Base-by-base conservation (phyloP, 2,888 invertebrate genomes). In the Labia minor region DNA sequence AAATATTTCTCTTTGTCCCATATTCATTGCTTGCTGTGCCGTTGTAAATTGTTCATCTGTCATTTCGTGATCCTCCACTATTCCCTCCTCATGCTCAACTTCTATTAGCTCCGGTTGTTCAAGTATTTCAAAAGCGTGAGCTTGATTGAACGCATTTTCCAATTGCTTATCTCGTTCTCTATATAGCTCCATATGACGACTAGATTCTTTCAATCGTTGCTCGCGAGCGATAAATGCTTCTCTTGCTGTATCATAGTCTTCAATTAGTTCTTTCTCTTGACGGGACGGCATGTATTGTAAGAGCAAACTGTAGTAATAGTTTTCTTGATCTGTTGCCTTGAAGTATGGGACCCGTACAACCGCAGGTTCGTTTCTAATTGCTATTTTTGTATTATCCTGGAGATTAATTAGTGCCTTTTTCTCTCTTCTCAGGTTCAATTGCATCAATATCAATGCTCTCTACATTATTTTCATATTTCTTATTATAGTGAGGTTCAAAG, bases 111-210 rank as follows among this genome's bases (percentile, higher is more conserved):
- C 6, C 33, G 6, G 6, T 33, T 69, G 69, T 69, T 73, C 71
- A 66, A 72, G 65, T 61, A 71, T 69, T 64, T 71, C 65, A 63
- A 71, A 72, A 26, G 73, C 72, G 65, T 73, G 71, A 63, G 72
- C 64, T 68, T 72, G 71, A 61, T 69, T 69, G 66, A 74, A 73
- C 65, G 72, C 73, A 67, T 74, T 74, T 71, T 74, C 73, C 26
- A 69, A 21, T 19, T 67, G 69, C 37, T 8, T 20, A 49, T 69
- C 69, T n/a, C 62, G 65, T 20, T 65, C 67, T 21, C 69, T 61
- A 61, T 67, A 72, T 70, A 19, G 72, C 70, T 64, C 71, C 6
- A 33, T 33, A 11, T 33, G 33, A 6, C 33, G 6, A 33, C 33
- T 33, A 6, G 11, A 8, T 6, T 33, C 33, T 33, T 11, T 33